Conservation (phyloP, 2,888 invertebrate species). For the Pegoplata infirma region DNA sequence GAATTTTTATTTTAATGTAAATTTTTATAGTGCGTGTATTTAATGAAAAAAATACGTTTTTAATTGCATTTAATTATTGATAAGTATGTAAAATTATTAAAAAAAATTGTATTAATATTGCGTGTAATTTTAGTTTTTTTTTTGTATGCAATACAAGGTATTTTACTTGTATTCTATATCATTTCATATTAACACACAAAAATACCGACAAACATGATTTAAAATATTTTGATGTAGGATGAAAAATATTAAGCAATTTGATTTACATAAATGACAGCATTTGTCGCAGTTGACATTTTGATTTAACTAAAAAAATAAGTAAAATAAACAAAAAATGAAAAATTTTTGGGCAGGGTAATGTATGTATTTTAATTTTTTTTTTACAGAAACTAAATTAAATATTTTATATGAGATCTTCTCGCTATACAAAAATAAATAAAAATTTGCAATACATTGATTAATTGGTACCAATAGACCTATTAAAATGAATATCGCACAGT, state of each 20-base stretch:
- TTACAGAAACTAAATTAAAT: no score
- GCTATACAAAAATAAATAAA: no score
- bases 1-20: slow-evolving; percentile 18
- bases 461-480: no score
- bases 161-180: slow-evolving; percentile 12
- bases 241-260: slow-evolving; percentile 8
- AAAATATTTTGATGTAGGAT: slow-evolving; percentile 15
- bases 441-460: no score
- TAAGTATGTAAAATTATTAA: slow-evolving; percentile 18
- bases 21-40: slow-evolving; percentile 27
- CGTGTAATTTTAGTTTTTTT: slow-evolving; percentile 31
- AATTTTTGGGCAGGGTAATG: no score
- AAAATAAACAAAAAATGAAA: no score
- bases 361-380: no score
- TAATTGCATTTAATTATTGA: slow-evolving; percentile 52
- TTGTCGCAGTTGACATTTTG: not conserved
- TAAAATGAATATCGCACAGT: no score
- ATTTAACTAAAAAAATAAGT: no score
- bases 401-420: no score
- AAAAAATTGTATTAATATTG: no score
- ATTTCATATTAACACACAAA: not conserved
- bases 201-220: slow-evolving; percentile 18
- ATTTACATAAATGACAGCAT: not conserved
- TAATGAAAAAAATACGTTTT: slow-evolving; percentile 26
- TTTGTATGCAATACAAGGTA: slow-evolving; percentile 18